A percentile compares a stretch with the other conserved stretches of the same genome.
Conservation (phyloP, 30 jellyfish, hydroid and myxozoan species). For the Aurelia coerulea region DNA sequence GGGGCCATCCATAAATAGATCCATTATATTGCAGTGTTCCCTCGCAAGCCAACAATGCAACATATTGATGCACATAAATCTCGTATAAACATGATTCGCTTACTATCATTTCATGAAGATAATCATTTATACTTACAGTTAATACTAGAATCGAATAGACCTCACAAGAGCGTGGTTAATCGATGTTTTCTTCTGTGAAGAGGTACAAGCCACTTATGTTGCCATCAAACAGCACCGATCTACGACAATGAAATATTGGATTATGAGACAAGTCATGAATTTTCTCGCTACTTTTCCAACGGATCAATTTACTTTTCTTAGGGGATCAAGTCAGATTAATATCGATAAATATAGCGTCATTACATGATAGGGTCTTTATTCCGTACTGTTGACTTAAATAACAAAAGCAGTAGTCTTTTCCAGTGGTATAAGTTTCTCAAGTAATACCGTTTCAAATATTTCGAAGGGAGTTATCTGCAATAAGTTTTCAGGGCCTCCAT, state of each 20-base stretch:
- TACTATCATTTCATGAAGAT: neutral
- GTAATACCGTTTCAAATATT: no score
- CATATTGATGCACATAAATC: no score
- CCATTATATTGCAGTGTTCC: no score
- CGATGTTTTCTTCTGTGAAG: neutral
- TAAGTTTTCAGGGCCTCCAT: neutral
- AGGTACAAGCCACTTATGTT: slow-evolving; percentile 1
- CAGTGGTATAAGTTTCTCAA: no score
- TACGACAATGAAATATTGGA: slow-evolving; percentile 8
- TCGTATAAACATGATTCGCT: neutral
- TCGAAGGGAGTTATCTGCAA: no score
- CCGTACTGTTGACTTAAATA: slow-evolving; percentile 14
- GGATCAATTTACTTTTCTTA: slow-evolving; percentile 42
- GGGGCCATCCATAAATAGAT: no score
- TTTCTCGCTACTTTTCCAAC: slow-evolving; percentile 20
- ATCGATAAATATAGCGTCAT: slow-evolving; percentile 21
- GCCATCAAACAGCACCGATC: slow-evolving; percentile 52
- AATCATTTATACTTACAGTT: slow-evolving; percentile 24
- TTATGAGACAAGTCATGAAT: slow-evolving; percentile 14
- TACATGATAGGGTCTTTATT: neutral
- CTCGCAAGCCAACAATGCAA: no score
- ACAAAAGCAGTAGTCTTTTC: neutral
- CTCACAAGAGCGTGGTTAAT: slow-evolving; percentile 6
- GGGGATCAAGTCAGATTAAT: slow-evolving; percentile 33
- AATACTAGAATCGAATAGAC: neutral